These are phyloP conservation scores for Philotrypesis tridentata DNA, from an alignment of 1,140 invertebrate species.

Conservation along the genomic window DNA sequence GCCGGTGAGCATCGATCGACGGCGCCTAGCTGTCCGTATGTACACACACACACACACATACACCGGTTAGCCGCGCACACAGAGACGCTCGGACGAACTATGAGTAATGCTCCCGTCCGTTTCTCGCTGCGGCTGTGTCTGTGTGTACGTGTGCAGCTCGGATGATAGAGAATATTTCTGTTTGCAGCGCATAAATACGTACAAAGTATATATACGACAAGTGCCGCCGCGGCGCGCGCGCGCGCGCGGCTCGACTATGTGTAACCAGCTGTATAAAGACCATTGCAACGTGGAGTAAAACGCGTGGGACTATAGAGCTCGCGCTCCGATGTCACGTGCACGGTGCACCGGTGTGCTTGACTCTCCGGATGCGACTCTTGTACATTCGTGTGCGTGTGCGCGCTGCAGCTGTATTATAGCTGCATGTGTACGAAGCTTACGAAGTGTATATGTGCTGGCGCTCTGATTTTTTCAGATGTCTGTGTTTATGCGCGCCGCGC, in stretches of 20 bases:
- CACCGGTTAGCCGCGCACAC: too few species aligned
- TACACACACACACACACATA: background rate
- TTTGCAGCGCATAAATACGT: background rate
- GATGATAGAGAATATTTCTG: background rate
- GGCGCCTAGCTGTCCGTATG: too few species aligned
- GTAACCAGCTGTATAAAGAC: background rate
- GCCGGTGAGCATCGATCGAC: constrained; percentile 27
- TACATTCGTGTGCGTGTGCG: too few species aligned
- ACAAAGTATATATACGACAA: background rate
- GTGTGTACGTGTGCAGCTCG: background rate
- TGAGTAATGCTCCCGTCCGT: background rate
- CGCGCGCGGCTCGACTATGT: background rate
- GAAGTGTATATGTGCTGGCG: background rate
- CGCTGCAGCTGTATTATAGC: too few species aligned
- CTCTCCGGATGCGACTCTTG: background rate
- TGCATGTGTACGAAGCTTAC: background rate
- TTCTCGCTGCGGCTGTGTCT: background rate
- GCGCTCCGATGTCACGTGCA: background rate
- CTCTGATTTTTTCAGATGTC: background rate
- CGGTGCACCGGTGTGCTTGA: background rate
- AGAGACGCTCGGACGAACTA: background rate
- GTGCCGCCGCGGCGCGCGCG: too few species aligned
- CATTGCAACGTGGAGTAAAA: background rate
- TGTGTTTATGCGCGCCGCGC: background rate
- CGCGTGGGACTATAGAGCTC: background rate